Evolutionary conservation across 2,888 invertebrate species (phyloP).

Genomic region (Phaedon cochleariae): DNA sequence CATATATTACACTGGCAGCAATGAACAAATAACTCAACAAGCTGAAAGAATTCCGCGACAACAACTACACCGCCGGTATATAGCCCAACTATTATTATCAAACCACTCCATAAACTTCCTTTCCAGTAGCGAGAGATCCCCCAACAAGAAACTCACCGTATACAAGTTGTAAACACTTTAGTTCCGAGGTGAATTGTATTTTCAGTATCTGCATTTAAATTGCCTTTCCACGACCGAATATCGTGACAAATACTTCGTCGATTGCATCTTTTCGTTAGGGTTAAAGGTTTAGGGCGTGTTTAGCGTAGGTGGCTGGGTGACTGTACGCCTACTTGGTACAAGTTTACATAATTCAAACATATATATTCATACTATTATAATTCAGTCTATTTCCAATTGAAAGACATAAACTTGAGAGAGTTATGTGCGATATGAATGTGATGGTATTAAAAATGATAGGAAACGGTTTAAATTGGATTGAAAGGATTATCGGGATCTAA

Average conservation of each 20-base stretch:
- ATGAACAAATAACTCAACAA: conserved; percentile 2
- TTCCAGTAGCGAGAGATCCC: conserved; percentile 30
- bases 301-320: conserved; percentile 42
- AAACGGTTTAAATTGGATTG: too few species aligned
- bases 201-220: conserved; percentile 54
- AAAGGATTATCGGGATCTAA: too few species aligned
- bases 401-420: conserved; percentile 23
- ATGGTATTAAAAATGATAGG: too few species aligned
- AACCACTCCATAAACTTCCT: conserved; percentile 18
- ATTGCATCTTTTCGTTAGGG: conserved; percentile 49
- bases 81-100: background rate
- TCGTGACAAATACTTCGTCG: conserved; percentile 57
- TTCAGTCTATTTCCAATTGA: conserved; percentile 36
- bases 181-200: conserved; percentile 40
- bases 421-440: conserved; percentile 15
- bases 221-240: conserved; percentile 52
- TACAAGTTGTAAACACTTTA: conserved; percentile 46
- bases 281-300: conserved; percentile 49
- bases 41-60: background rate
- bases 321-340: conserved; percentile 40
- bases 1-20: too few species aligned
- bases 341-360: conserved; percentile 51
- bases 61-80: background rate
- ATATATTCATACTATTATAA: conserved; percentile 37
- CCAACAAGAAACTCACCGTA: conserved; percentile 28